These are phyloP conservation scores for Pyralis farinalis DNA, from an alignment of 2,888 invertebrate species.

Conservation along the genomic window DNA sequence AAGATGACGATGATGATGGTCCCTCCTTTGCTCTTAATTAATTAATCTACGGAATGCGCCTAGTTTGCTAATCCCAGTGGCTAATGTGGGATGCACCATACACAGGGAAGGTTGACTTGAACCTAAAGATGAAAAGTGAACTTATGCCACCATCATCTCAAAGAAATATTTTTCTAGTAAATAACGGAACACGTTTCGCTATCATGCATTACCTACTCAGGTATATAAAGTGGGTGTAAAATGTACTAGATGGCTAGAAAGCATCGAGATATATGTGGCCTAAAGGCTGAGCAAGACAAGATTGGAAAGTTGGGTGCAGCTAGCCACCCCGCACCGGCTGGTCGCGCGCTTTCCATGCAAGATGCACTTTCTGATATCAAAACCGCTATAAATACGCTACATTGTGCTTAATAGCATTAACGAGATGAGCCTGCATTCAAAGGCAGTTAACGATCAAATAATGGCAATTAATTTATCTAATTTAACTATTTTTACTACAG, in stretches of 20 bases:
- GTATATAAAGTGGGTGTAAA: slow-evolving; percentile 19
- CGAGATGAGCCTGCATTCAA: slow-evolving; percentile 1
- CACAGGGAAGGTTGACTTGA: too few relatives aligned
- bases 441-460: slow-evolving; percentile 3
- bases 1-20: too few relatives aligned
- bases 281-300: slow-evolving; percentile 40
- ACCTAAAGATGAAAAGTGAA: too few relatives aligned
- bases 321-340: slow-evolving; percentile 30
- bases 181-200: too few relatives aligned
- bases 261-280: slow-evolving; percentile 49
- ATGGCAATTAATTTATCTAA: slow-evolving; percentile 4
- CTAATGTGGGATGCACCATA: too few relatives aligned
- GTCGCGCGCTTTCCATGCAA: slow-evolving; percentile 57
- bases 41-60: too few relatives aligned
- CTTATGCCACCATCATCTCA: too few relatives aligned
- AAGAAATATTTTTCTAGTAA: too few relatives aligned
- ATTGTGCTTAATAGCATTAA: slow-evolving; percentile 34
- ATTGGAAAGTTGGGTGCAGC: slow-evolving; percentile 72
- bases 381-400: slow-evolving; percentile 15
- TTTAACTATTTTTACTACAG: slow-evolving; percentile 1
- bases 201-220: too few relatives aligned
- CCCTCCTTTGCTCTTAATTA: too few relatives aligned
- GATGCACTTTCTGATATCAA: slow-evolving; percentile 68
- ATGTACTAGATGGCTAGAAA: slow-evolving; percentile 41
- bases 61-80: too few relatives aligned